Base-by-base conservation (phyloP, 2,797 vertebrate species). In the Semaprochilodus insignis region DNA sequence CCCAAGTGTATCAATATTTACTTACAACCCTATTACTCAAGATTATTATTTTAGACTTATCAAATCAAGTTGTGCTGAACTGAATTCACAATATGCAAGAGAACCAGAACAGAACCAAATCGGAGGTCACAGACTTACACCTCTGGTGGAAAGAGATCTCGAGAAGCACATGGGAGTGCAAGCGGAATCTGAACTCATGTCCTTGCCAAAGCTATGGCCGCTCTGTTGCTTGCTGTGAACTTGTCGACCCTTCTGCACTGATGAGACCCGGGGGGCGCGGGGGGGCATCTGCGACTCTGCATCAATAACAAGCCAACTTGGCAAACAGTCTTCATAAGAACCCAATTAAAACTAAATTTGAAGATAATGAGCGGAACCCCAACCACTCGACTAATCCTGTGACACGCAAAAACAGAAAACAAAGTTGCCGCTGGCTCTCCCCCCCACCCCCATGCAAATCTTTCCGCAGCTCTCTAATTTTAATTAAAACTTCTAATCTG, bases 401-500 rank as follows among this genome's bases (percentile, higher is more conserved):
- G 21, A 48, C 40, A 70, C 48, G 54, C 21, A 27, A 36, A 34
- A 63, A 25, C 55, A 73, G 48, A 25, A 27, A 55, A 78, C 34
- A 62, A 17, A 60, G 7, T 34, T 71, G 15, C 80, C 60, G 57
- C 57, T 66, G 11, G 67, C 54, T 25, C 62, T 48, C 3, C 59
- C 16, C 19, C 31, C n/a, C 60, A 4, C 17, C 54, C n/a, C 36
- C 2, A 36, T 31, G 31, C 52, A 51, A 23, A 70, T 48, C 23
- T 70, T 69, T 66, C 23, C 23, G 65, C 65, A 55, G 52, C 31
- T 21, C 44, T 79, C 60, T 75, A 74, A 80, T 65, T 81, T 86
- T 75, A 85, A 87, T 85, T 83, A 82, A 81, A 84, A 62, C 80
- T 71, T 85, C 25, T 70, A 81, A 81, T 88, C 48, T 59, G 74